Conservation (phyloP, 1,140 invertebrate genomes). For the Drosophila parabipectinata region DNA sequence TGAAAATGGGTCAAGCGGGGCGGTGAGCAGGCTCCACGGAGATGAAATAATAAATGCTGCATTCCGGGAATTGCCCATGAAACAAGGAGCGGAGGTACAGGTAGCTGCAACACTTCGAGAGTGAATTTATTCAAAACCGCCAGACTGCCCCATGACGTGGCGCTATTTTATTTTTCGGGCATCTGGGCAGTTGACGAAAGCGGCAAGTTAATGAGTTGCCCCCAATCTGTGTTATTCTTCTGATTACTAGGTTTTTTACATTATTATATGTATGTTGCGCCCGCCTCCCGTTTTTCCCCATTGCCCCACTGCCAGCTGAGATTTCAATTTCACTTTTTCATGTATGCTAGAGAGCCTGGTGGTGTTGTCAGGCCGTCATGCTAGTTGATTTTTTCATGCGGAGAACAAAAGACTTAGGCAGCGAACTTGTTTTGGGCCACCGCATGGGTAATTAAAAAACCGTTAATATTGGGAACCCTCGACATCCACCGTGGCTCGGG, state of each 20-base stretch:
- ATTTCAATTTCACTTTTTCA: constrained; percentile 77
- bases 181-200: constrained; percentile 75
- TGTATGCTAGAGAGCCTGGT: constrained; percentile 36
- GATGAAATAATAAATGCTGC: constrained; percentile 48
- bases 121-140: constrained; percentile 28
- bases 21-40: constrained; percentile 45
- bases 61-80: constrained; percentile 46
- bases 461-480: constrained; percentile 73
- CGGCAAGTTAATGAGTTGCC: constrained; percentile 79
- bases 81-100: constrained; percentile 26
- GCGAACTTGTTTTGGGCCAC: constrained; percentile 55
- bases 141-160: constrained; percentile 62
- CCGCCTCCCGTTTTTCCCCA: constrained; percentile 14
- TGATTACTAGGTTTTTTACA: constrained; percentile 70
- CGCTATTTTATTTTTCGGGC: constrained; percentile 63
- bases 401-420: constrained; percentile 69
- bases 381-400: constrained; percentile 25
- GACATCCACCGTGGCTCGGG: constrained; percentile 43
- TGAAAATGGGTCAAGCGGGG: constrained; percentile 73
- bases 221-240: constrained; percentile 65
- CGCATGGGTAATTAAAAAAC: constrained; percentile 75
- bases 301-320: constrained; percentile 3
- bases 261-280: constrained; percentile 41
- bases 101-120: constrained; percentile 48
- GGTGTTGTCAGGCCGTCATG: constrained; percentile 62